Percentiles rank a stretch among this genome's conserved stretches.
These are phyloP conservation scores for Falco peregrinus DNA, from an alignment of 2,797 vertebrate species.

Conservation along the genomic window DNA sequence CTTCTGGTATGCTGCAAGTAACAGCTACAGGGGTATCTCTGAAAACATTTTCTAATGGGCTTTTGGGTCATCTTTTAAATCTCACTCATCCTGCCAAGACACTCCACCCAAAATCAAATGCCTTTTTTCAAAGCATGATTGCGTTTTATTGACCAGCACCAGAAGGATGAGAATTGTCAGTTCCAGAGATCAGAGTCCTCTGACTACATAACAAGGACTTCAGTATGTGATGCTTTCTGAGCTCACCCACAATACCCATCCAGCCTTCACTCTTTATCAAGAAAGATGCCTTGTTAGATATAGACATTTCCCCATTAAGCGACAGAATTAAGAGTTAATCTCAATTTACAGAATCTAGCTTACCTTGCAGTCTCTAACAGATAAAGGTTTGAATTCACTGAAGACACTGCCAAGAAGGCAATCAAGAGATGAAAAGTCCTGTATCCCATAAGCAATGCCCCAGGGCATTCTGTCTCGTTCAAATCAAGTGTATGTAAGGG, in stretches of 20 bases:
- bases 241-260: background rate
- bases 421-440: constrained; percentile 28
- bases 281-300: constrained; percentile 11
- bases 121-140: background rate
- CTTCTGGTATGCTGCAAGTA: background rate
- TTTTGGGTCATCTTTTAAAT: background rate
- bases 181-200: background rate
- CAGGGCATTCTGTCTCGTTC: background rate
- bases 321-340: constrained; percentile 21
- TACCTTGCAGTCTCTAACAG: background rate
- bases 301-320: background rate
- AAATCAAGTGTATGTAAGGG: background rate
- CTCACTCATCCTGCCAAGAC: background rate
- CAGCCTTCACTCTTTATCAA: background rate
- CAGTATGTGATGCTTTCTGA: background rate
- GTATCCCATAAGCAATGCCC: background rate
- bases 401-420: background rate
- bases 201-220: background rate
- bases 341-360: background rate
- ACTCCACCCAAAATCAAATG: background rate
- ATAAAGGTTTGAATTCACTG: background rate
- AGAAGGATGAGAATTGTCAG: background rate
- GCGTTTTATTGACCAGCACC: background rate
- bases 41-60: background rate
- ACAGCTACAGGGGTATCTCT: background rate